A percentile compares a stretch with the other conserved stretches of the same genome.
These are phyloP conservation scores for Cynaeus angustus DNA, from an alignment of 2,888 invertebrate genomes.

Conservation along the genomic window DNA sequence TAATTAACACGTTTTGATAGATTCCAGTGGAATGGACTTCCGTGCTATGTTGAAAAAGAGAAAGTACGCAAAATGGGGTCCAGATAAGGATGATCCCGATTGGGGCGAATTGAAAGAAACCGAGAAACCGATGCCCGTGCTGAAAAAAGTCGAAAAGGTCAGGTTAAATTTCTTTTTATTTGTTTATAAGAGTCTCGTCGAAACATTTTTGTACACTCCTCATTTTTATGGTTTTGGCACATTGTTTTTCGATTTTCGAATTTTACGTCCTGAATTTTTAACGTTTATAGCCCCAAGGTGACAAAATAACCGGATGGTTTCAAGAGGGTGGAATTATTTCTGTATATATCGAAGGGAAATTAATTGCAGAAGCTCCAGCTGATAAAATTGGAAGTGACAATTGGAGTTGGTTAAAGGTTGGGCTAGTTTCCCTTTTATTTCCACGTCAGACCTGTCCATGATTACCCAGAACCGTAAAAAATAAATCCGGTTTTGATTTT, in stretches of 20 bases:
- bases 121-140: constrained; percentile 88
- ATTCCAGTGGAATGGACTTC: constrained; percentile 99
- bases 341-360: constrained; percentile 78
- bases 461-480: constrained; percentile 38
- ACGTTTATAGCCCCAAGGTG: constrained; percentile 72
- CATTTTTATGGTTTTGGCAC: constrained; percentile 50
- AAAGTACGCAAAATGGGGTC: constrained; percentile 94
- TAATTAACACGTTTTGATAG: constrained; percentile 71
- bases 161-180: constrained; percentile 63
- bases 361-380: constrained; percentile 78
- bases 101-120: constrained; percentile 95
- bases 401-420: constrained; percentile 83
- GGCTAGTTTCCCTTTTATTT: constrained; percentile 60
- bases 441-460: constrained; percentile 27
- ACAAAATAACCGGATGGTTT: constrained; percentile 70
- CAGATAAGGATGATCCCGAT: constrained; percentile 92
- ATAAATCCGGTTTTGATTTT: constrained; percentile 44
- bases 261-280: constrained; percentile 52
- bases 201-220: constrained; percentile 51
- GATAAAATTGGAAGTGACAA: constrained; percentile 77
- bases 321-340: constrained; percentile 74
- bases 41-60: constrained; percentile 97
- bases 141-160: constrained; percentile 97
- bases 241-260: constrained; percentile 48
- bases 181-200: neutral